phyloP scores from a whole-genome alignment of 2,888 invertebrate species.

The Ochlodes sylvanus region DNA sequence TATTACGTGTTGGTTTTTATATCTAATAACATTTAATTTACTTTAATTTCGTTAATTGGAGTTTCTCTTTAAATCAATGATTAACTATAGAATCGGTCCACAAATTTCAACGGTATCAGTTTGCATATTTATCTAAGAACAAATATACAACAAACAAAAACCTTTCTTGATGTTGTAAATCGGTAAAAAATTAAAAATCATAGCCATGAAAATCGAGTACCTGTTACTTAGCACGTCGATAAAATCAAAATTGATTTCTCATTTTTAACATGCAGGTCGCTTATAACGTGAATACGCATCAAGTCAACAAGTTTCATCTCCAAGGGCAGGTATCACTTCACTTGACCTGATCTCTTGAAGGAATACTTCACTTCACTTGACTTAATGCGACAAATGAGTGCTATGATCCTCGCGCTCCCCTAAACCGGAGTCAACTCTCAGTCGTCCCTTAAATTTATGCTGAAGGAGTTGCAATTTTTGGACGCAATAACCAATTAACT shows the following conservation, averaged over 20 bases:
- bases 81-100: too few relatives aligned
- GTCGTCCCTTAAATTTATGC: constrained; percentile 18
- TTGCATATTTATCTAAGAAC: too few relatives aligned
- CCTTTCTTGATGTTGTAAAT: too few relatives aligned
- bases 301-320: constrained; percentile 7
- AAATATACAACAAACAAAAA: too few relatives aligned
- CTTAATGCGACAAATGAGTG: constrained; percentile 31
- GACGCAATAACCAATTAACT: neutral
- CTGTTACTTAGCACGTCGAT: too few relatives aligned
- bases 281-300: neutral
- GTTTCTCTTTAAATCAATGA: too few relatives aligned
- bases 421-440: constrained; percentile 12
- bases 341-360: constrained; percentile 26
- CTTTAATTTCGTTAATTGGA: too few relatives aligned
- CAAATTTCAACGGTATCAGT: too few relatives aligned
- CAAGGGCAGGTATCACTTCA: neutral
- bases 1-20: too few relatives aligned
- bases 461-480: constrained; percentile 14
- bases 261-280: neutral
- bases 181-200: neutral
- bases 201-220: neutral
- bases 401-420: constrained; percentile 23
- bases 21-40: too few relatives aligned
- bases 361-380: constrained; percentile 25
- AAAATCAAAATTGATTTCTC: neutral